A percentile compares a stretch with the other conserved stretches of the same genome.
phyloP scores from a whole-genome alignment of 2,797 vertebrate genomes.

The Poeciliopsis infans region DNA sequence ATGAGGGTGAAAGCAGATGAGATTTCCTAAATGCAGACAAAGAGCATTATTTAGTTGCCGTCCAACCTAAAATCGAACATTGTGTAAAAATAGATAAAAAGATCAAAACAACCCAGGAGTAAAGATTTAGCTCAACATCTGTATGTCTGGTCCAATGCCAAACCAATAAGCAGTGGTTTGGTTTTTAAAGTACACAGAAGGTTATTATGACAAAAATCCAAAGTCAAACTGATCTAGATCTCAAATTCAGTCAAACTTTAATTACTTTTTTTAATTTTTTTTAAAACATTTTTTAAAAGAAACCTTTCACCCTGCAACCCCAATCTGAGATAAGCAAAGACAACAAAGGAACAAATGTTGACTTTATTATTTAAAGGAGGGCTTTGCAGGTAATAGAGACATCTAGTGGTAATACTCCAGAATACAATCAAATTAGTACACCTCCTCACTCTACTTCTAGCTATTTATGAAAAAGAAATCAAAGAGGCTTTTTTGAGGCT shows the following conservation, averaged over 20 bases:
- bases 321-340: not conserved
- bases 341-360: not conserved
- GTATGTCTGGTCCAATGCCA: not conserved
- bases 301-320: not conserved
- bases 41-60: conserved; percentile 5
- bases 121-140: not conserved
- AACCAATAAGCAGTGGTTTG: not conserved
- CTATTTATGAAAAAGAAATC: not conserved
- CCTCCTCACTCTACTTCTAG: not conserved
- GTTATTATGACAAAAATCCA: not conserved
- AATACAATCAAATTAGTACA: not conserved
- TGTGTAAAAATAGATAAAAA: not conserved
- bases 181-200: not conserved
- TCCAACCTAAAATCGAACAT: not conserved
- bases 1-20: conserved; percentile 23
- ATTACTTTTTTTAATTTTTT: not conserved
- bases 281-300: not conserved
- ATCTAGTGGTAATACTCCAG: not conserved
- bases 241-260: not conserved
- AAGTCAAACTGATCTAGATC: not conserved
- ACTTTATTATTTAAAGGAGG: not conserved
- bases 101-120: not conserved
- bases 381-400: not conserved
- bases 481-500: not conserved
- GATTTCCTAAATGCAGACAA: conserved; percentile 18